Evolutionary conservation across 1,140 invertebrate species (phyloP), one percentile per base, ranked within the genome.

Genomic region (Tetragonula clypearis): DNA sequence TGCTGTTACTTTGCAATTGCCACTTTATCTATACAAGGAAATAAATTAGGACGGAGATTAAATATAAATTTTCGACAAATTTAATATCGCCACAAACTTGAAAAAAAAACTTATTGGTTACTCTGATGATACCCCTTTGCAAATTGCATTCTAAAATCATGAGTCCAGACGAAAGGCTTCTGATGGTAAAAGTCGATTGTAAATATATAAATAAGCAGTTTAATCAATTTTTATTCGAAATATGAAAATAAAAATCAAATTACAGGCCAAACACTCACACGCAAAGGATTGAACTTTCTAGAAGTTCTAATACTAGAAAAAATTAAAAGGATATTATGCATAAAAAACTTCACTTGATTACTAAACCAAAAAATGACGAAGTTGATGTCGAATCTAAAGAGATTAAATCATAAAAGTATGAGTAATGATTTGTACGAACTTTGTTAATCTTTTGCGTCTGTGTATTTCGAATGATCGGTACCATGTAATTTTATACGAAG

Each of bases 401-500:
- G 14, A 49, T 3, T 19, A n/a, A 68, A n/a, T 21, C 68, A 55
- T n/a, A 26, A 11, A n/a, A 41, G 35, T 21, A 66, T 14, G 1
- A 15, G 8, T 1, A 19, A 53, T 69, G 56, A 30, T 79, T 53
- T 71, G 12, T 12, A 41, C 21, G 21, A 49, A 56, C 21, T 49
- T 56, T 17, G 17, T 21, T 56, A 23, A 58, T 30, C 66, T 80
- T 80, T 72, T 72, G 66, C 79, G 55, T 58, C 79, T 72, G 79
- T 80, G 66, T 80, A 72, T 17, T 71, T 80, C 30, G 55, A 71
- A 71, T 49, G 35, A 80, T 80, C 66, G 55, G 19, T 58, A 71
- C 53, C 21, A 72, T 49, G 66, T 80, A 80, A 80, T 80, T 80
- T 80, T 80, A 69, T 80, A 71, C 79, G 17, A 72, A 80, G 23